A percentile compares a stretch with the other conserved stretches of the same genome.
Evolutionary conservation across 2,888 invertebrate genomes (phyloP).

Genomic region (Hyalella azteca): DNA sequence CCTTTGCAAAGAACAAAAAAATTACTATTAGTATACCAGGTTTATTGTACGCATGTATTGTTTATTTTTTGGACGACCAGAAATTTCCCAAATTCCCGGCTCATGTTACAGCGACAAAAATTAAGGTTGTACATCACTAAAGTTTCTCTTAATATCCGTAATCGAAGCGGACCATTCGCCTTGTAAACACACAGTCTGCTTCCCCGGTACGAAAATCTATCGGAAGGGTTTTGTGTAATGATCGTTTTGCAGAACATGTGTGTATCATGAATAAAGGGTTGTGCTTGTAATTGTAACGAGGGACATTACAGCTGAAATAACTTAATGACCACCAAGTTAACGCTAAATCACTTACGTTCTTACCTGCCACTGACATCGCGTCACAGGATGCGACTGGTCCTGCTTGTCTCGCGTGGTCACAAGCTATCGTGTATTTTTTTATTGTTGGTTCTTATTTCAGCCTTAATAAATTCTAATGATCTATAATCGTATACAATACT

Average conservation of each 20-base stretch:
- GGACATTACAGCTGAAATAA: conserved; percentile 9
- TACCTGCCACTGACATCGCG: conserved; percentile 3
- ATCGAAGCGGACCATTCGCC: neutral
- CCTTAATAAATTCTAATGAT: too few species aligned
- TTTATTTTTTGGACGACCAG: too few species aligned
- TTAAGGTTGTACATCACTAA: neutral
- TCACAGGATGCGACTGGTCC: conserved; percentile 10
- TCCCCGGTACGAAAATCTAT: conserved; percentile 14
- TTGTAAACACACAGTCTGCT: conserved; percentile 12
- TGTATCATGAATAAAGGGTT: conserved; percentile 33
- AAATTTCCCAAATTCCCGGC: too few species aligned
- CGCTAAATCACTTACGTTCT: conserved; percentile 22
- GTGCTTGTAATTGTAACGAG: conserved; percentile 37
- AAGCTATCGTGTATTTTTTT: too few species aligned
- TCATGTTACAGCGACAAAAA: too few species aligned
- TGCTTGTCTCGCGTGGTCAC: too few species aligned
- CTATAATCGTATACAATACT: too few species aligned
- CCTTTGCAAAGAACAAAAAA: too few species aligned
- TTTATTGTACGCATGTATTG: too few species aligned
- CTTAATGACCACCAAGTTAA: conserved; percentile 15
- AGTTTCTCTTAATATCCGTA: neutral
- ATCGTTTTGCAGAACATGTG: conserved; percentile 32
- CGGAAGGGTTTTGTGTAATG: conserved; percentile 28
- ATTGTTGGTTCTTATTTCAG: too few species aligned
- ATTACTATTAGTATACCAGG: too few species aligned